Conservation (phyloP, 2,888 invertebrate genomes). For the Glyphotaelius pellucidus region DNA sequence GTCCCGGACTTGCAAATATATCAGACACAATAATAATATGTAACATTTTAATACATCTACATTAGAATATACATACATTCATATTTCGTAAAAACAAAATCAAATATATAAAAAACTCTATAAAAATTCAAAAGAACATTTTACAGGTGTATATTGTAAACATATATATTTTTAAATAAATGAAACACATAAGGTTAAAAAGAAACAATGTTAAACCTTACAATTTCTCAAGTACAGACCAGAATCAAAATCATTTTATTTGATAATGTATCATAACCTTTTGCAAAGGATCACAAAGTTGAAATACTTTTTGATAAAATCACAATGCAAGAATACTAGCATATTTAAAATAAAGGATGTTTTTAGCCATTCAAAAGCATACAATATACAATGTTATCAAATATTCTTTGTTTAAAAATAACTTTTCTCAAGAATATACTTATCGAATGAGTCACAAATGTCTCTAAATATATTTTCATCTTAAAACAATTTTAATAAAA, state of each 20-base stretch:
- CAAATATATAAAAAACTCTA: not conserved
- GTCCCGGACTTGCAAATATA: not conserved
- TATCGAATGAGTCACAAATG: not conserved
- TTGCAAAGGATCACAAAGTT: conserved; percentile 9
- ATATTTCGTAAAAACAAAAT: conserved; percentile 12
- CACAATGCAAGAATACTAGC: conserved; percentile 32
- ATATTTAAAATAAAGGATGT: not conserved
- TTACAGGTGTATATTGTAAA: not conserved
- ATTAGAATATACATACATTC: conserved; percentile 14
- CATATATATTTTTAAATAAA: not conserved
- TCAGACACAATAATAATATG: not conserved
- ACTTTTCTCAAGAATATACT: not conserved
- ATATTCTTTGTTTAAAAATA: conserved; percentile 13
- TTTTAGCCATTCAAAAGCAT: not conserved
- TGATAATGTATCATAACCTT: conserved; percentile 18
- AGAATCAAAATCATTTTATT: not conserved
- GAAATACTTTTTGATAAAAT: conserved; percentile 30
- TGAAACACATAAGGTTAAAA: not conserved
- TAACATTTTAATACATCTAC: conserved; percentile 4
- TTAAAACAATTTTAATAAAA: not conserved
- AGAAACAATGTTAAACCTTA: not conserved
- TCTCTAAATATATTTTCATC: conserved; percentile 8
- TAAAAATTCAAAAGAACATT: conserved; percentile 29
- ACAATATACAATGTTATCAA: not conserved
- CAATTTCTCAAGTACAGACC: not conserved